Conservation (phyloP, 1,140 invertebrate species). For the Chrysopa pallens region DNA sequence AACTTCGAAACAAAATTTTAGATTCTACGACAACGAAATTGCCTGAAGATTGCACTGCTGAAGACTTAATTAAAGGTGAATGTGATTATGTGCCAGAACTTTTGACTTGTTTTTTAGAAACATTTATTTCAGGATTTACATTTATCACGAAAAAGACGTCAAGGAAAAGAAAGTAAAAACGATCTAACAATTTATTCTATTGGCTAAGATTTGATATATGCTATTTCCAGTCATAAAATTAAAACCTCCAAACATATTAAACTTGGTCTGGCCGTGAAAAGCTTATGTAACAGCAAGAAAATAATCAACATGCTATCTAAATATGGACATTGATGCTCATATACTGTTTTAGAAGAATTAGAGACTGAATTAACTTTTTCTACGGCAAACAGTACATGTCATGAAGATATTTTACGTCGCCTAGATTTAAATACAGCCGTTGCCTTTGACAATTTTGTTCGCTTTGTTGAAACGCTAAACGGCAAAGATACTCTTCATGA, state of each 20-base stretch:
- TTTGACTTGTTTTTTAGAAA: too few species aligned
- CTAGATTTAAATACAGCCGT: conserved; percentile 13
- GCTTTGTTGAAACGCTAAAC: conserved; percentile 22
- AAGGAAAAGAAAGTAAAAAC: background rate
- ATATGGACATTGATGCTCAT: conserved; percentile 17
- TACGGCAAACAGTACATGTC: conserved; percentile 8
- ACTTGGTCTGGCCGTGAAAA: conserved; percentile 14
- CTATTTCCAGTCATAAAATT: too few species aligned
- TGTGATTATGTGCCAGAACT: too few species aligned
- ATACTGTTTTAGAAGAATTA: conserved; percentile 14
- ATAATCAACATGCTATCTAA: conserved; percentile 11
- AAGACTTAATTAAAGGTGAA: too few species aligned
- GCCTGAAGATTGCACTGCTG: too few species aligned
- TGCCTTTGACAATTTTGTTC: conserved; percentile 25
- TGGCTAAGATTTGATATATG: too few species aligned
- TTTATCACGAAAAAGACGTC: conserved; percentile 9
- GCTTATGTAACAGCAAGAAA: conserved; percentile 17
- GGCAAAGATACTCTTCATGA: conserved; percentile 26
- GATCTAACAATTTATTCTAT: too few species aligned
- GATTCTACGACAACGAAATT: too few species aligned
- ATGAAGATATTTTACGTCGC: conserved; percentile 9
- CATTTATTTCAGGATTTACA: background rate
- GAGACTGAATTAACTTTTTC: conserved; percentile 15
- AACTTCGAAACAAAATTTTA: too few species aligned
- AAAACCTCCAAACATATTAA: conserved; percentile 13